Evolutionary conservation across 2,113 vertebrate species (phyloP), one percentile per base, ranked within the genome.

Genomic region (Caracal caracal): DNA sequence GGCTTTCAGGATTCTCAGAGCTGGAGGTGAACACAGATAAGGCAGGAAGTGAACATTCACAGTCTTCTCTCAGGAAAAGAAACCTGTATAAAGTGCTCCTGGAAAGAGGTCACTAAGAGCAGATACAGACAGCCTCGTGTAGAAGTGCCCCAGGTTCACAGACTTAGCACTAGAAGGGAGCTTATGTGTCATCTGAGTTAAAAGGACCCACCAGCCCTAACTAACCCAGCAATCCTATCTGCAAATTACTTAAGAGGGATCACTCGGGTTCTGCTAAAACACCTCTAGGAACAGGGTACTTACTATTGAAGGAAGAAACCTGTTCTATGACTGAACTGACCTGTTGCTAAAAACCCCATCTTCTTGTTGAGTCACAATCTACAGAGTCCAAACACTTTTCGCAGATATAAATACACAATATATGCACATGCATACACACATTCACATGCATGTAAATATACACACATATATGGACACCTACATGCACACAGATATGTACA

Each of bases 401-500:
- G 1, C 9, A 47, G 24, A 47, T 47, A 75, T 75, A 75, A 75
- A 71, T 63, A 63, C 61, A 28, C 19, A 59, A 37, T 26, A 16
- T 28, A 59, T 71, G 40, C 3, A 22, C 35, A 33, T 24, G 37
- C 17, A 43, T 33, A 56, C 17, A 65, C 7, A 40, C 19, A 11
- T 47, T 26, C 24, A 37, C 24, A 35, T 43, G 13, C 15, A 17
- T 2, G n/a, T 19, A 68, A 19, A 68, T 30, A 43, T 28, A 2
- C 3, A 59, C 9, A 26, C 6, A 17, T 30, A 26, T 3, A 17
- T 30, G 28, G 11, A 65, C 12, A 65, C 63, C 61, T 11, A 24
- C 10, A 20, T 5, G 2, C 0, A 22, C 3, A 47, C 15, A 10
- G 7, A 20, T 1, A 0, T 6, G 17, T 15, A 26, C 10, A n/a